Evolutionary conservation across 1,140 invertebrate species (phyloP), one percentile per base, ranked within the genome.

Genomic region (Agrilus planipennis): DNA sequence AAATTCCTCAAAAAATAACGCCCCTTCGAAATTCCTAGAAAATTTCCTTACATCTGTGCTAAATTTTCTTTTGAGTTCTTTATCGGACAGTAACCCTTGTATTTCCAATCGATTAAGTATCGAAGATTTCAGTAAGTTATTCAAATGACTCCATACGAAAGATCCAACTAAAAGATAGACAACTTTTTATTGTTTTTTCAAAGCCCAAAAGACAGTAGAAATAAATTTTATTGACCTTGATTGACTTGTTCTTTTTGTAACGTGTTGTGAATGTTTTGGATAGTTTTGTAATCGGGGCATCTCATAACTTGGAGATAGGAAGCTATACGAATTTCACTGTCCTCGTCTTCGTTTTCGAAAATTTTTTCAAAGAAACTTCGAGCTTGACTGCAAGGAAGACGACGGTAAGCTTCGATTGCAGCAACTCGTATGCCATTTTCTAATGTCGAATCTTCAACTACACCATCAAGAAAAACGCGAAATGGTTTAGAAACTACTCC

Each of bases 91-190:
- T 9, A 94, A 66, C 36, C 79, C 80, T 57, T 89, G 85, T 20
- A 93, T 77, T 54, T 86, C 80, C 11, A 88, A 73, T 51, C 81
- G 75, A 9, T 78, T 80, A 0, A 89, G 87, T 3, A 87, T 75
- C 0, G 86, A 81, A 0, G 86, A 89, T 46, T 85, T 81, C 34
- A 82, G 75, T 17, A 92, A 57, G 62, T 92, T 94, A 42, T 74
- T 81, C 25, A 95, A 64, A 61, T 95, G 88, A 30, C 84, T 90
- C 85, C 85, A 92, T 6, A 96, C 82, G 60, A 90, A 96, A 9
- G 89, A 89, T 4, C 89, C 88, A 37, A 92, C 90, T 88, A 56
- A 17, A 68, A 68, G n/a, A n/a, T n/a, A n/a, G n/a, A n/a, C n/a
- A n/a, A n/a, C n/a, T n/a, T n/a, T n/a, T n/a, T n/a, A n/a, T n/a